phyloP scores from a whole-genome alignment of 2,797 vertebrate genomes.

The Pseudochirops corinnae region DNA sequence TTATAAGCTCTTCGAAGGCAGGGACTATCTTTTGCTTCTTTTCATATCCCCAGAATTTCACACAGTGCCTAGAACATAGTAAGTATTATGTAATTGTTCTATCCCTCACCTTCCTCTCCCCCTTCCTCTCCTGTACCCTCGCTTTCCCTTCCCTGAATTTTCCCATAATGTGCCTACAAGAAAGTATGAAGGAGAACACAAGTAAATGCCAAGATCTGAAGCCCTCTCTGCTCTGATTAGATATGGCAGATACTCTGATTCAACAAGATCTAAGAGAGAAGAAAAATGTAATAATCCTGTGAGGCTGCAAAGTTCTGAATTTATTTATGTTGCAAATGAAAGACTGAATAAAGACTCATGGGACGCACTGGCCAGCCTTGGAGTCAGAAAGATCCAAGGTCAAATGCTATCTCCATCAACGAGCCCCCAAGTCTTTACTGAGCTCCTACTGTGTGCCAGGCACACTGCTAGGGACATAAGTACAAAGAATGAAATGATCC shows the following conservation, averaged over 20 bases:
- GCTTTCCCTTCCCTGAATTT: not conserved
- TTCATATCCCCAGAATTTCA: not conserved
- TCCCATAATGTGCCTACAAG: not conserved
- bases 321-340: slow-evolving; percentile 25
- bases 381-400: not conserved
- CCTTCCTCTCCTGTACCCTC: not conserved
- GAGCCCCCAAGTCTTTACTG: slow-evolving; percentile 4
- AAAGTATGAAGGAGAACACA: not conserved
- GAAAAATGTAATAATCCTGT: not conserved
- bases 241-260: slow-evolving; percentile 37
- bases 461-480: not conserved
- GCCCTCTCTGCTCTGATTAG: slow-evolving; percentile 68
- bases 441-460: not conserved
- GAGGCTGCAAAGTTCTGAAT: not conserved
- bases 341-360: slow-evolving; percentile 19
- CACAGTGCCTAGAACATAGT: not conserved
- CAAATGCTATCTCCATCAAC: not conserved
- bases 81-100: not conserved
- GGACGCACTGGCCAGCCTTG: not conserved
- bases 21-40: not conserved
- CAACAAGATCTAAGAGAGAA: slow-evolving; percentile 25
- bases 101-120: not conserved
- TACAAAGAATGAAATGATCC: not conserved
- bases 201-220: slow-evolving; percentile 16
- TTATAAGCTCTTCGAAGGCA: not conserved